Evolutionary conservation across 2,888 invertebrate genomes (phyloP).

Genomic region (Phytoseiulus persimilis): DNA sequence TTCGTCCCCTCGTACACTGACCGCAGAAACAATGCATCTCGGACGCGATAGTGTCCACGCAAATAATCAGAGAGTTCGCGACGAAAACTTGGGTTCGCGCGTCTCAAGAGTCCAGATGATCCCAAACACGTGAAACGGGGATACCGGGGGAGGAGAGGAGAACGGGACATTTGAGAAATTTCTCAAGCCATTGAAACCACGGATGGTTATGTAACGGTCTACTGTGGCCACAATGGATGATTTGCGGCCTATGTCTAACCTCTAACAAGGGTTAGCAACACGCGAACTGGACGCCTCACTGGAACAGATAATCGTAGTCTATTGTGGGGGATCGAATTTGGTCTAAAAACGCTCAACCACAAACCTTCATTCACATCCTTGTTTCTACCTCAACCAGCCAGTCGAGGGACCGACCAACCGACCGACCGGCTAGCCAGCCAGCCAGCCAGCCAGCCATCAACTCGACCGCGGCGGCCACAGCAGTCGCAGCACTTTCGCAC

Average conservation of each 20-base stretch:
- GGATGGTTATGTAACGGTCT: not conserved
- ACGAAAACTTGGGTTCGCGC: too few species aligned
- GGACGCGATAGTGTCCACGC: too few species aligned
- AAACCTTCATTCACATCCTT: conserved; percentile 5
- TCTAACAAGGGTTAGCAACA: conserved; percentile 10
- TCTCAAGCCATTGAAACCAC: conserved; percentile 5
- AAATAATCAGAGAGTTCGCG: too few species aligned
- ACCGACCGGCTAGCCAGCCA: not conserved
- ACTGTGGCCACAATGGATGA: not conserved
- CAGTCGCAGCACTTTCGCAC: not conserved
- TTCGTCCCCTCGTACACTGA: too few species aligned
- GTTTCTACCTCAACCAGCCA: not conserved
- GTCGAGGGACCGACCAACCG: not conserved
- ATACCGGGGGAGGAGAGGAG: not conserved
- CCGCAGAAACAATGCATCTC: too few species aligned
- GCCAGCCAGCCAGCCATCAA: too few species aligned
- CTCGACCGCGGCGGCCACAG: not conserved
- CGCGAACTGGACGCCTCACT: conserved; percentile 38
- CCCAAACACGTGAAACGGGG: too few species aligned
- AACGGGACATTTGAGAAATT: not conserved
- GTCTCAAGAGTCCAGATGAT: too few species aligned
- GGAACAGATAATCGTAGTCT: conserved; percentile 29
- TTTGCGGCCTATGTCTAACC: conserved; percentile 5
- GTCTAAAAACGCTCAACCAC: not conserved
- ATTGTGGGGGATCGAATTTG: not conserved